A percentile compares a stretch with the other conserved stretches of the same genome.
phyloP scores from a whole-genome alignment of 2,797 vertebrate species.

The Erithacus rubecula region DNA sequence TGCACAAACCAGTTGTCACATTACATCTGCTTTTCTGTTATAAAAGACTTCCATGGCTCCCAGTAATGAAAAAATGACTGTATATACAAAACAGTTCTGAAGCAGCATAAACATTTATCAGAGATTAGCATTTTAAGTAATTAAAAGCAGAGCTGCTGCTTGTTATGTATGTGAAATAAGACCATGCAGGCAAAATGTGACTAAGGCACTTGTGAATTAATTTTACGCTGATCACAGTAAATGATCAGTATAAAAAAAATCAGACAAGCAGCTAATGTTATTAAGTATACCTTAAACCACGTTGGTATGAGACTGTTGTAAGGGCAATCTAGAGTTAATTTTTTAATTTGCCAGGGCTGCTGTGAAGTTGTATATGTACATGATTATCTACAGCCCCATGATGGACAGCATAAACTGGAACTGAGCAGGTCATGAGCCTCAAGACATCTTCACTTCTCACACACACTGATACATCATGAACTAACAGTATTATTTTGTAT shows the following conservation, averaged over 20 bases:
- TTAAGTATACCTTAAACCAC: neutral
- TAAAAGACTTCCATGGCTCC: neutral
- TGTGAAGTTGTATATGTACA: neutral
- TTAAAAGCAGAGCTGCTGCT: slow-evolving; percentile 12
- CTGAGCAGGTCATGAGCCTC: neutral
- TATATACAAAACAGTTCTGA: neutral
- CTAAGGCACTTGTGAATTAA: neutral
- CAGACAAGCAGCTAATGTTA: neutral
- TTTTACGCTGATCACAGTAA: neutral
- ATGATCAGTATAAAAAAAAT: neutral
- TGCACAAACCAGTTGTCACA: neutral
- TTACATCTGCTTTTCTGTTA: neutral
- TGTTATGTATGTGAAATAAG: slow-evolving; percentile 1
- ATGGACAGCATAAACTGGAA: neutral
- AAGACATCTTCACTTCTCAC: neutral
- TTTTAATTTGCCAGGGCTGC: neutral
- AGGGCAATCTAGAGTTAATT: neutral
- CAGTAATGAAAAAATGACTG: neutral
- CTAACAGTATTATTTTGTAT: neutral
- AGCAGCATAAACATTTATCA: neutral
- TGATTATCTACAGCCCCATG: neutral
- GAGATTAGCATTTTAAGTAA: slow-evolving; percentile 29
- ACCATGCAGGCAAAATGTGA: neutral
- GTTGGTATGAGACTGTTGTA: neutral
- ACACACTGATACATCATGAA: neutral